phyloP scores from a whole-genome alignment of 2,888 invertebrate species.

The Melipona bicolor region DNA sequence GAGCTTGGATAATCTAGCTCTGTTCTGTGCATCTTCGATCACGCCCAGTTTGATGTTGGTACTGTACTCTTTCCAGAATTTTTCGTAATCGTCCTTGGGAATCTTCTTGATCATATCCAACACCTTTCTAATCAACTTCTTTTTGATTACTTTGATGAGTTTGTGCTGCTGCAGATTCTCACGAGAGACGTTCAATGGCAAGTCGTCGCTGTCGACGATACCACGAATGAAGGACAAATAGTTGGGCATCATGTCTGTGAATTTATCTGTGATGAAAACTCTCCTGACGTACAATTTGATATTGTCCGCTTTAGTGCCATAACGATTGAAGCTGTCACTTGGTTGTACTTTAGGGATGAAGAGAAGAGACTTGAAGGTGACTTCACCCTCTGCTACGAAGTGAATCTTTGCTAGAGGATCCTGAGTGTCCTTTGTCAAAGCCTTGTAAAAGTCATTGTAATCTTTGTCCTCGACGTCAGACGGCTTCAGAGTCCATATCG shows the following conservation, averaged over 20 bases:
- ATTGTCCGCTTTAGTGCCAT: slow-evolving; percentile 97
- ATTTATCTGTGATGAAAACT: slow-evolving; percentile 99
- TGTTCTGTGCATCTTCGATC: slow-evolving; percentile 98
- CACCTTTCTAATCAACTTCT: slow-evolving; percentile 98
- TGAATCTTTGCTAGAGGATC: slow-evolving; percentile 95
- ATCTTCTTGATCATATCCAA: slow-evolving; percentile 99
- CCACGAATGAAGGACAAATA: slow-evolving; percentile 98
- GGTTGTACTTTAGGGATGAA: slow-evolving; percentile 97
- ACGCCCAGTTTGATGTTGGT: slow-evolving; percentile 98
- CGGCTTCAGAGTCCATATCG: slow-evolving; percentile 98
- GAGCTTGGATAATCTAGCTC: slow-evolving; percentile 97
- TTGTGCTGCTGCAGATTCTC: slow-evolving; percentile 99
- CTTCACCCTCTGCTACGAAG: slow-evolving; percentile 99
- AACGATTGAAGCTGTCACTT: slow-evolving; percentile 96
- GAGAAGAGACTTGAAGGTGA: slow-evolving; percentile 98
- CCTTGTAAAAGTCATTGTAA: slow-evolving; percentile 98
- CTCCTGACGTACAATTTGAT: slow-evolving; percentile 98
- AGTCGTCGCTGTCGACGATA: slow-evolving; percentile 99
- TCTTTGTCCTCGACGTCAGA: slow-evolving; percentile 94
- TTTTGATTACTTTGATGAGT: slow-evolving; percentile 99
- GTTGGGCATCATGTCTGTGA: slow-evolving; percentile 99
- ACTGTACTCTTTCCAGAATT: slow-evolving; percentile 99
- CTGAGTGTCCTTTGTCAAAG: slow-evolving; percentile 94
- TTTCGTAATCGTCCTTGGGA: slow-evolving; percentile 93
- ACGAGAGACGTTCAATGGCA: slow-evolving; percentile 98